A percentile compares a stretch with the other conserved stretches of the same genome.
These are phyloP conservation scores for Saimiri boliviensis DNA, from an alignment of 2,113 vertebrate genomes.

Conservation along the genomic window DNA sequence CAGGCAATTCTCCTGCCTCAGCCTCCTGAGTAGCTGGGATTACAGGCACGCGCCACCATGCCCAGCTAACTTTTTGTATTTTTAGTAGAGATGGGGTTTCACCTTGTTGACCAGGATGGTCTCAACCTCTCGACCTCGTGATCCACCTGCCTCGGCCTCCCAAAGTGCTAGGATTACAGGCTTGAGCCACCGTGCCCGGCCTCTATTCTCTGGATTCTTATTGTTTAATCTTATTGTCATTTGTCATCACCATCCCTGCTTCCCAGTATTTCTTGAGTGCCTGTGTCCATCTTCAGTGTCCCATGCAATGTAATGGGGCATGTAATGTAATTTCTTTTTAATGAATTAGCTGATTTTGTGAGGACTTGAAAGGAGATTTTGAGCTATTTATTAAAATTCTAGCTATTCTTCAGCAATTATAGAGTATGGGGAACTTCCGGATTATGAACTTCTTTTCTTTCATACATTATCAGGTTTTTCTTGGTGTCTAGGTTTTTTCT, in stretches of 20 bases:
- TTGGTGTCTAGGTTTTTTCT: neutral
- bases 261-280: neutral
- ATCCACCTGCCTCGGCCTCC: too few relatives aligned
- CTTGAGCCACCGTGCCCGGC: too few relatives aligned
- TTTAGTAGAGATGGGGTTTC: too few relatives aligned
- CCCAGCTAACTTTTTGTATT: too few relatives aligned
- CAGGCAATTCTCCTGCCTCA: too few relatives aligned
- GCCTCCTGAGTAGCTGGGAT: too few relatives aligned
- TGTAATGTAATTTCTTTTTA: neutral
- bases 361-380: neutral
- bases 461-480: neutral
- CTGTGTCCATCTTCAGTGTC: neutral
- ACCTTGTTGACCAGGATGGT: too few relatives aligned
- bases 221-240: neutral
- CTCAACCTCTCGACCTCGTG: too few relatives aligned
- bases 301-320: neutral
- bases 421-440: neutral
- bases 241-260: neutral
- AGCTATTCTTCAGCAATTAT: neutral
- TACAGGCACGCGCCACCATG: too few relatives aligned
- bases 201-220: neutral
- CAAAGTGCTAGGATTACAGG: too few relatives aligned
- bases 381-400: neutral
- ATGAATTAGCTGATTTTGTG: neutral
- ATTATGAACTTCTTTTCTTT: neutral